Percentiles rank a stretch among this genome's conserved stretches.
These are phyloP conservation scores for Geophilus truncorum DNA, from an alignment of 2,888 invertebrate genomes.

Conservation along the genomic window DNA sequence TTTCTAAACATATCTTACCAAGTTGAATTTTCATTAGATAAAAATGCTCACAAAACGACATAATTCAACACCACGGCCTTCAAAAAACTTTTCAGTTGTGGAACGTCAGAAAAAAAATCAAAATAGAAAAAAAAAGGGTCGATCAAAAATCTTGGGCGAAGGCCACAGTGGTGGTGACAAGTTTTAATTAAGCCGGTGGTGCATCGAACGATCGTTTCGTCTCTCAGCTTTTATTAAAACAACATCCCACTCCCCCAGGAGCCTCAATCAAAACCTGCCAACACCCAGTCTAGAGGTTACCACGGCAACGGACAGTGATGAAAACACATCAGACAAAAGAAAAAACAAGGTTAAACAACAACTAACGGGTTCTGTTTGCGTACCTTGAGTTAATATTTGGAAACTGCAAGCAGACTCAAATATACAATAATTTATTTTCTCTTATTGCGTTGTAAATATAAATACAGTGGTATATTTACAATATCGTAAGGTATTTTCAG, in stretches of 20 bases:
- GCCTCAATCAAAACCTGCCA: conserved; percentile 18
- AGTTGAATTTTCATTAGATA: too few species aligned
- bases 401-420: too few species aligned
- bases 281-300: background rate
- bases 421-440: too few species aligned
- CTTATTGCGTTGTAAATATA: too few species aligned
- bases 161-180: background rate
- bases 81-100: background rate
- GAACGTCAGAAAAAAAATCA: background rate
- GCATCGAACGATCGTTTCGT: conserved; percentile 14
- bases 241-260: background rate
- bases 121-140: background rate
- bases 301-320: background rate
- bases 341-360: background rate
- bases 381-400: too few species aligned
- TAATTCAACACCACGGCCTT: too few species aligned
- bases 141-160: background rate
- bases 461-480: too few species aligned
- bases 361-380: background rate
- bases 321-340: background rate
- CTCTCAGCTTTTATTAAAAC: conserved; percentile 8
- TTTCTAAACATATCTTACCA: too few species aligned
- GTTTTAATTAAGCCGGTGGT: conserved; percentile 17
- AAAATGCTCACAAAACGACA: too few species aligned
- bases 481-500: too few species aligned